These are phyloP conservation scores for Sebastiscus tertius DNA, from an alignment of 2,797 vertebrate species.

Conservation along the genomic window DNA sequence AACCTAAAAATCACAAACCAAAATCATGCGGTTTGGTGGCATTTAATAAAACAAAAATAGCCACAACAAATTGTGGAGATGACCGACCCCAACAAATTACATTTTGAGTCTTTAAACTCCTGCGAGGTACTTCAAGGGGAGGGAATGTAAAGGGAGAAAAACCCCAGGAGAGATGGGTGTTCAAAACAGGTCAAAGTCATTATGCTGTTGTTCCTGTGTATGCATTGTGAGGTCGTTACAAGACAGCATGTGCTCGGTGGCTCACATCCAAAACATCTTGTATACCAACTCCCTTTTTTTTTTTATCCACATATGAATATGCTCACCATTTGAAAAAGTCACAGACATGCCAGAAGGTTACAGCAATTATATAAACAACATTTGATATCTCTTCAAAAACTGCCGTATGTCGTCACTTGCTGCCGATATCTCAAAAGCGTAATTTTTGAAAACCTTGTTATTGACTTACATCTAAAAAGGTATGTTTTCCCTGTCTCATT, in stretches of 20 bases:
- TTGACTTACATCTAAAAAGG: neutral
- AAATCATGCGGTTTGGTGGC: neutral
- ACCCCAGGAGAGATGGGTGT: neutral
- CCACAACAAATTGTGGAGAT: neutral
- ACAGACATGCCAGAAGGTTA: neutral
- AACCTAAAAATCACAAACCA: neutral
- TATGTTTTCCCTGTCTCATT: neutral
- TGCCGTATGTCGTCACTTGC: neutral
- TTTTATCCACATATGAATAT: neutral
- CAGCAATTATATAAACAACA: neutral
- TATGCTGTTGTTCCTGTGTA: neutral
- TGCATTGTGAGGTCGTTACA: neutral
- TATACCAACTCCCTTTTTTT: neutral
- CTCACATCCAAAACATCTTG: neutral
- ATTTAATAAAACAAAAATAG: neutral
- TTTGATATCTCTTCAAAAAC: neutral
- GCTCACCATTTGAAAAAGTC: neutral
- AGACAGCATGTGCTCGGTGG: neutral
- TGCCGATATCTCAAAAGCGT: neutral
- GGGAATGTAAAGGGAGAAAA: neutral
- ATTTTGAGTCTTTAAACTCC: neutral
- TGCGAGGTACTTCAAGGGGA: neutral
- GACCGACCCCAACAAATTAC: neutral
- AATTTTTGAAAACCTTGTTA: neutral
- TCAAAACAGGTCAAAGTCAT: conserved; percentile 26